Evolutionary conservation across 2,888 invertebrate genomes (phyloP), one percentile per base, ranked within the genome.

Genomic region (Dicycla oo): DNA sequence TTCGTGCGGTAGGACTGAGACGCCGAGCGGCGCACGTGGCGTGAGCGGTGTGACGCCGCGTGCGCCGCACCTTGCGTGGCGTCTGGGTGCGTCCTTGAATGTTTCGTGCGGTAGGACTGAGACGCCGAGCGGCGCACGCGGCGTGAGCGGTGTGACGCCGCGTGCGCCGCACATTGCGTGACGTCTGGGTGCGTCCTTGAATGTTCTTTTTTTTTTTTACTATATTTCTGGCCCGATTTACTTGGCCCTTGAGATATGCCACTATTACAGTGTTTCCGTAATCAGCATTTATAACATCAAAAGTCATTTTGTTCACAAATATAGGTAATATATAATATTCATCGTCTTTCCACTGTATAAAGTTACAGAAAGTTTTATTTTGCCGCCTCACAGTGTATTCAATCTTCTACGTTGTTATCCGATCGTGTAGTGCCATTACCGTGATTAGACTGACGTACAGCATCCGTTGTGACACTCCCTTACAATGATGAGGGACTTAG

Each of bases 251-350:
- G 18, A 71, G 57, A 74, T 51, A n/a, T 60, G 26, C 43, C 54
- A 49, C 18, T 38, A 13, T 53, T 53, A 30, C 34, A 68, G 40
- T 56, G 23, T 78, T 68, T 74, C 40, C 23, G 26, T 23, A 40
- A 68, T 62, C 45, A 78, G 49, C 73, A 78, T 73, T 67, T 73
- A 67, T 38, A 65, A 43, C 56, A 64, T 53, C n/a, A 34, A n/a
- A 68, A 64, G 47, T 54, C 20, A 40, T 43, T 34, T 18, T 40
- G 47, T 56, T 62, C 43, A 72, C 53, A 38, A 62, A 57, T 47
- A 60, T 40, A n/a, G n/a, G n/a, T n/a, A n/a, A 26, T 49, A 8
- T n/a, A 51, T 20, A 34, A 49, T 43, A 34, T 56, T 64, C 47
- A 38, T 51, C 34, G 30, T 47, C n/a, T 53, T 34, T 47, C 69